Evolutionary conservation across 2,113 vertebrate species (phyloP).

Genomic region (Probosciger aterrimus): DNA sequence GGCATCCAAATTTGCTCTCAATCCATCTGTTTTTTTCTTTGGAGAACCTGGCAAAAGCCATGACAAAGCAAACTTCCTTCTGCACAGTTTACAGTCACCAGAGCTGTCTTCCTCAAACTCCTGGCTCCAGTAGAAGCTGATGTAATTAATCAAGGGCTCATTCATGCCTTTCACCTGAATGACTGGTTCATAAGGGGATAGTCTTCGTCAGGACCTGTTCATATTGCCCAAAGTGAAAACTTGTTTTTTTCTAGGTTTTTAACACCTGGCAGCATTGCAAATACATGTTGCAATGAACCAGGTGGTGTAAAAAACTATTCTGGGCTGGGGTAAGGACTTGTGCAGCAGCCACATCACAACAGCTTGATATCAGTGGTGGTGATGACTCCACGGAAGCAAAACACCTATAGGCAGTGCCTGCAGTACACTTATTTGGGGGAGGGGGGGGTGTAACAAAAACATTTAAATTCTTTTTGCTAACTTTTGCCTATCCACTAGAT

Average conservation of each 20-base stretch:
- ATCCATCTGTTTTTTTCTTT: neutral
- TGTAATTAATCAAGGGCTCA: neutral
- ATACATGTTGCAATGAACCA: fast-evolving
- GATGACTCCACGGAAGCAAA: neutral
- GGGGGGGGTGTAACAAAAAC: neutral
- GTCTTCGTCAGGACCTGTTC: neutral
- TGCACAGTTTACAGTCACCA: fast-evolving
- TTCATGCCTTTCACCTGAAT: neutral
- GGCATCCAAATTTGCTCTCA: neutral
- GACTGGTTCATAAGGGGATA: neutral
- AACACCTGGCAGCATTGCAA: neutral
- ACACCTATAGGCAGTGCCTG: neutral
- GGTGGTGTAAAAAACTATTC: fast-evolving
- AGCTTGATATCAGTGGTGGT: no score
- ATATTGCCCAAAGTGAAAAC: neutral
- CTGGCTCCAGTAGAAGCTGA: neutral
- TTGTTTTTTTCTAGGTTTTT: neutral
- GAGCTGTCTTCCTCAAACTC: neutral
- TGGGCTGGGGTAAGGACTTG: neutral
- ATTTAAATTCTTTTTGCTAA: no score
- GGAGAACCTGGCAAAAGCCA: neutral
- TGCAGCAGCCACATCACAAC: fast-evolving
- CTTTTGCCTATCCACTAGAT: no score
- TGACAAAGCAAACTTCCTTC: neutral
- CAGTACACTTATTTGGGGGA: fast-evolving